phyloP scores from a whole-genome alignment of 1,140 invertebrate species.

The Probaryconus sp. region DNA sequence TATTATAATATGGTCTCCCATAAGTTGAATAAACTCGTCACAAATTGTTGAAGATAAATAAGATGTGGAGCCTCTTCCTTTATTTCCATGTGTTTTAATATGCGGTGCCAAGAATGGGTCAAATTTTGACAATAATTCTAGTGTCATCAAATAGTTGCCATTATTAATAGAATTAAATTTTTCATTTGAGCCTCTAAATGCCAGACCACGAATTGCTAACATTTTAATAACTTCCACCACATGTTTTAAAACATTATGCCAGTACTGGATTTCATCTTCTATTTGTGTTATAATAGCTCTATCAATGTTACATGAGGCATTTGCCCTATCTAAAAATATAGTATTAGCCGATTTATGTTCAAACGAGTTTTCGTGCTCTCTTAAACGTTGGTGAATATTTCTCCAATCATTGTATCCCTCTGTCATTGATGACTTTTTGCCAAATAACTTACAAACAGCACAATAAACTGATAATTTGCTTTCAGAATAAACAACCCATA shows the following conservation, averaged over 20 bases:
- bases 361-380: conserved; percentile 34
- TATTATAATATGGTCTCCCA: conserved; percentile 36
- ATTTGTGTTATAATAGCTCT: conserved; percentile 10
- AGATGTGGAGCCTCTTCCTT: conserved; percentile 45
- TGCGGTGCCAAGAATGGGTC: conserved; percentile 57
- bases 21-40: conserved; percentile 56
- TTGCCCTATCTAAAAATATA: conserved; percentile 16
- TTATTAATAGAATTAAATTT: conserved; percentile 44
- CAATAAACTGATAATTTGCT: conserved; percentile 23
- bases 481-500: conserved; percentile 42
- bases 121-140: conserved; percentile 54
- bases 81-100: conserved; percentile 46
- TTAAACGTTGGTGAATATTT: conserved; percentile 36
- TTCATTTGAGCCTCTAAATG: conserved; percentile 56
- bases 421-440: conserved; percentile 21
- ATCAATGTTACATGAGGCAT: conserved; percentile 4
- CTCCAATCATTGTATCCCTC: conserved; percentile 28
- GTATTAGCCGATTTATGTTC: conserved; percentile 20
- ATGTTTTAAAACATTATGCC: conserved; percentile 37
- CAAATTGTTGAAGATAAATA: conserved; percentile 58
- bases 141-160: conserved; percentile 56
- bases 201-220: conserved; percentile 43
- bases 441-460: conserved; percentile 19
- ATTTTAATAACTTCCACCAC: conserved; percentile 43
- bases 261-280: conserved; percentile 42